Evolutionary conservation across 2,113 vertebrate species (phyloP).

Genomic region (Pao palembangensis): DNA sequence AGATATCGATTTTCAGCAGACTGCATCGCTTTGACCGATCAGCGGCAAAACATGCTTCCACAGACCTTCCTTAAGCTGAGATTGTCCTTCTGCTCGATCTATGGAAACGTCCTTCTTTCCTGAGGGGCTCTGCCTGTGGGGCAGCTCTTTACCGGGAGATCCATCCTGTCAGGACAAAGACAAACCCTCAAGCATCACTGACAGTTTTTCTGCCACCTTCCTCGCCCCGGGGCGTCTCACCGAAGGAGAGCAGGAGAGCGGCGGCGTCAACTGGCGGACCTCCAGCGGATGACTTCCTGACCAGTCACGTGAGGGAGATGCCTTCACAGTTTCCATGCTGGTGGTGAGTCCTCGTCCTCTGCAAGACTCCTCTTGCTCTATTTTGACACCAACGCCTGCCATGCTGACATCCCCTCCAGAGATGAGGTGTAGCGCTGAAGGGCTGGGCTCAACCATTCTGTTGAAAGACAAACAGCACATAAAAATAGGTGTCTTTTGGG

Average conservation of each 20-base stretch:
- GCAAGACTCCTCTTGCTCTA: constrained; percentile 78
- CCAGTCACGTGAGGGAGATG: constrained; percentile 64
- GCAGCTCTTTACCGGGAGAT: constrained; percentile 70
- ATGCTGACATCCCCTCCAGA: constrained; percentile 81
- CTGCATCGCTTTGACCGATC: constrained; percentile 46
- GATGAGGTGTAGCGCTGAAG: constrained; percentile 77
- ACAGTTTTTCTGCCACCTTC: too few relatives aligned
- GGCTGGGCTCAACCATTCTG: constrained; percentile 93
- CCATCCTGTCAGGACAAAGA: constrained; percentile 53
- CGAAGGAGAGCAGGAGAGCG: constrained; percentile 67
- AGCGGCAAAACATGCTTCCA: constrained; percentile 23
- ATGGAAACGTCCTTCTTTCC: constrained; percentile 65
- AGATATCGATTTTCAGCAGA: constrained; percentile 41
- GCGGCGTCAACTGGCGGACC: constrained; percentile 53
- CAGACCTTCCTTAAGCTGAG: constrained; percentile 83
- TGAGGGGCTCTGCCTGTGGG: constrained; percentile 69
- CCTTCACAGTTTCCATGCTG: constrained; percentile 34
- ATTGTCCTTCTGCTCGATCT: constrained; percentile 81
- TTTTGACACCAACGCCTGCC: constrained; percentile 83
- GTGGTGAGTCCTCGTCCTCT: constrained; percentile 22
- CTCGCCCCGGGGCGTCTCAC: constrained; percentile 27
- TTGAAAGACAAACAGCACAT: constrained; percentile 23
- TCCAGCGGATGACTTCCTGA: constrained; percentile 52
- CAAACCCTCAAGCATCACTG: not conserved
- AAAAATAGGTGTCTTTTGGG: constrained; percentile 1